Evolutionary conservation across 2,113 vertebrate genomes (phyloP).

Genomic region (Cyprinodon tularosa): DNA sequence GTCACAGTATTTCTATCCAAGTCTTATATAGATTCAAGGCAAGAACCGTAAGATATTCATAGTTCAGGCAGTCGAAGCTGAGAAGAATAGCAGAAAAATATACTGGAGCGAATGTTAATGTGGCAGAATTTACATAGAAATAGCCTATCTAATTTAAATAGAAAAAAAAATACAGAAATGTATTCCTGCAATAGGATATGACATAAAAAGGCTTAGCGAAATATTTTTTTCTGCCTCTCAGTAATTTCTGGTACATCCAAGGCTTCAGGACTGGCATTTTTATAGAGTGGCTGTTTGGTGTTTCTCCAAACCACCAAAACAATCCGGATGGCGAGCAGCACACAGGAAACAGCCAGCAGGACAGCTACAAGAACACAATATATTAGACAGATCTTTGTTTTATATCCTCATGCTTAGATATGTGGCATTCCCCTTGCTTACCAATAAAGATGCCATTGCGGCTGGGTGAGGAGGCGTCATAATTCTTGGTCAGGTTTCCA

Average conservation of each 20-base stretch:
- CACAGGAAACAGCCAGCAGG: constrained; percentile 57
- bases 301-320: constrained; percentile 75
- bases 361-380: constrained; percentile 42
- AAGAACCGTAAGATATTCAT: constrained; percentile 33
- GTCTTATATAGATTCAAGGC: neutral
- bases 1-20: constrained; percentile 17
- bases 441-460: constrained; percentile 66
- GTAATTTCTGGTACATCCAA: constrained; percentile 58
- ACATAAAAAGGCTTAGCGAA: constrained; percentile 20
- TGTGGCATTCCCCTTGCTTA: constrained; percentile 9
- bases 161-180: neutral
- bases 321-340: constrained; percentile 60
- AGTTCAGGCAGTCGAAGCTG: constrained; percentile 23
- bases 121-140: neutral
- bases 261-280: constrained; percentile 14
- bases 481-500: constrained; percentile 71
- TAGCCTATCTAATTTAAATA: neutral
- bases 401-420: neutral
- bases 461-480: constrained; percentile 30
- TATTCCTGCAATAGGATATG: too few relatives aligned
- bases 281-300: constrained; percentile 66
- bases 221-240: constrained; percentile 64
- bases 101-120: neutral
- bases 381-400: neutral
- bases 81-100: neutral